Base-by-base conservation (phyloP, 2,797 vertebrate genomes). In the Sebastiscus albofasciatus region DNA sequence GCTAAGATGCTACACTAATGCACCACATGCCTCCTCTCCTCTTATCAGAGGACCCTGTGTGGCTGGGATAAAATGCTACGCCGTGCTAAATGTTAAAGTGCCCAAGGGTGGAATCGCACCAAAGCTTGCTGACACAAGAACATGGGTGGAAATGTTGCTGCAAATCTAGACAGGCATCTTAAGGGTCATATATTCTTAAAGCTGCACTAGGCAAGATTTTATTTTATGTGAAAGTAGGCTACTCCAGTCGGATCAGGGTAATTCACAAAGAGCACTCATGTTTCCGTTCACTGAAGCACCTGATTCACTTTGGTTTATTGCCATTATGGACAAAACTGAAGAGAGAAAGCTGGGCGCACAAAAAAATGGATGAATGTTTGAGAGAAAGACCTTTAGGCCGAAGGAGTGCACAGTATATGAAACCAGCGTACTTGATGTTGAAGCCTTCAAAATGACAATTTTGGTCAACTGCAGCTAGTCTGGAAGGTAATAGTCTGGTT, bases 51-150 rank as follows among this genome's bases (percentile, higher is more conserved):
- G 79, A 64, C 77, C 76, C 72, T 80, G 87, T 81, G 67, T 85
- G 84, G 77, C 68, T 67, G 79, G 67, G 80, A 86, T 88, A 77
- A 91, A 93, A 89, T 86, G 87, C 88, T 78, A 91, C 20, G 36
- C 81, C 60, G 68, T 73, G 91, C 84, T 90, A 84, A 88, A 89
- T 77, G 87, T 84, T 83, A 85, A 84, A 87, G 73, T 39, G 87
- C 87, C 87, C 49, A 70, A 75, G 83, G 87, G 75, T 72, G 85
- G 65, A 83, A 67, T 62, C 11, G 54, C 58, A 80, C 75, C 68
- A 74, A 81, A 80, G 80, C 78, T 77, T 89, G 87, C 85, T 82
- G 85, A 91, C 91, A 92, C 74, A 75, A 78, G 83, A 80, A 24
- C 77, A 72, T 20, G 71, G 72, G 39, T 55, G 54, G 56, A 81